Percentiles rank a stretch among this genome's conserved stretches.
Conservation (phyloP, 2,113 vertebrate species). For the Larimichthys crocea region DNA sequence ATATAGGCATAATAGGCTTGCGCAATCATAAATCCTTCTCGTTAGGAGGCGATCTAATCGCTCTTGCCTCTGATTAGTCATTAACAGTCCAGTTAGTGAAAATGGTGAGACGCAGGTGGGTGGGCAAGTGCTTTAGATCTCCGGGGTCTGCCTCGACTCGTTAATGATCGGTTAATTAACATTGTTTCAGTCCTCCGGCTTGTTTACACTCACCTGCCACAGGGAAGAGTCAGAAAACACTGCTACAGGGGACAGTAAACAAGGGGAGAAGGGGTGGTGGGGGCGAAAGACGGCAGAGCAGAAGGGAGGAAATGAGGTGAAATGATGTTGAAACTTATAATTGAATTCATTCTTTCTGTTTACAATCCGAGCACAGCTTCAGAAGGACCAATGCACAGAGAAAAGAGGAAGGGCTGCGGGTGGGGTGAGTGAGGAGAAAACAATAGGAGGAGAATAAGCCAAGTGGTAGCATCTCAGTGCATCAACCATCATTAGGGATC, state of each 20-base stretch:
- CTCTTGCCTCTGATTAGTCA: conserved; percentile 81
- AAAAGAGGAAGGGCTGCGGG: conserved; percentile 9
- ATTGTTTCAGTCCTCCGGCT: conserved; percentile 76
- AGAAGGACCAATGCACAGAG: not conserved
- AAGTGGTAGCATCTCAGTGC: conserved; percentile 58
- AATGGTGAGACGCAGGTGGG: conserved; percentile 80
- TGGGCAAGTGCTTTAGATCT: conserved; percentile 76
- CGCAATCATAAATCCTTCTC: conserved; percentile 79
- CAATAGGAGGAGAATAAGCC: conserved; percentile 20
- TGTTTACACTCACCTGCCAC: conserved; percentile 76
- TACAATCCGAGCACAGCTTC: not conserved
- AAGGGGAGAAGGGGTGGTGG: conserved; percentile 2
- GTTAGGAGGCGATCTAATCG: conserved; percentile 79
- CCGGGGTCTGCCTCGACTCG: conserved; percentile 71
- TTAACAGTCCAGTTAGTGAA: conserved; percentile 82
- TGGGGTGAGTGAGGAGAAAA: conserved; percentile 7
- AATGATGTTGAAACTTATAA: conserved; percentile 22
- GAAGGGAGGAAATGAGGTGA: conserved; percentile 27
- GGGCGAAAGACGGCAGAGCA: not conserved
- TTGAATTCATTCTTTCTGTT: conserved; percentile 3
- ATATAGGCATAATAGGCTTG: conserved; percentile 48
- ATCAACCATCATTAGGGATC: conserved; percentile 70
- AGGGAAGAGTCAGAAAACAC: conserved; percentile 72
- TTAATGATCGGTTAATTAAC: conserved; percentile 82
- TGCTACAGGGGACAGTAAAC: conserved; percentile 74